Base-by-base conservation (phyloP, 1,140 invertebrate genomes). In the Vollenhovia emeryi region DNA sequence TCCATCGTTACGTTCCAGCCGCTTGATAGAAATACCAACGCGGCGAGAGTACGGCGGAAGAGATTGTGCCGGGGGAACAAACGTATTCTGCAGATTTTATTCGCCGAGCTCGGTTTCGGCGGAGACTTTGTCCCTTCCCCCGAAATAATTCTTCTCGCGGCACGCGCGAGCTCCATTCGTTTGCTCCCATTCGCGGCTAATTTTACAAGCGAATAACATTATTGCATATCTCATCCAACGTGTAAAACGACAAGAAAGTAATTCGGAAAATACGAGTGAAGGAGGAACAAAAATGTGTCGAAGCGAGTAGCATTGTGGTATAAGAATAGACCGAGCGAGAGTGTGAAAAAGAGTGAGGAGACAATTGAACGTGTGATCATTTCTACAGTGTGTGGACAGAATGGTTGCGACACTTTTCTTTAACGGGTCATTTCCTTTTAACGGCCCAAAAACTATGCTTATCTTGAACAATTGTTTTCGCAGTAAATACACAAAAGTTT, bases 21-120 rank as follows among this genome's bases (percentile, higher is more conserved):
- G 66, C 36, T 18, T 15, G 40, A 82, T 45, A 69, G 62, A 80
- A 69, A 69, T 79, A 33, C 24, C 64, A 71, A 80, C 50, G 18
- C 36, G 24, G 5, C 64, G 45, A 27, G 45, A 27, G 21, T 27
- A 36, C 11, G 59, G 8, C 30, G 27, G n/a, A 50, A 43, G 62
- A 69, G 15, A 79, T 68, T 24, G 30, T 36, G n/a, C 36, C 27
- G 36, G 36, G 7, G 15, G 15, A 6, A 15, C 4, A n/a, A 24
- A 21, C 24, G 21, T 74, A 50, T 74, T 55, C n/a, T 30, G 24
- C 30, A 9, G 21, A 27, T 40, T 60, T 76, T 62, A 59, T 52
- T 66, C 13, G 11, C 21, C 8, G 7, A 7, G 9, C 24, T 36
- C 2, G 6, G 1, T 48, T 50, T 64, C 36, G 3, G 9, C 21